Conservation (phyloP, 2,888 invertebrate species). For the Microchrysa polita region DNA sequence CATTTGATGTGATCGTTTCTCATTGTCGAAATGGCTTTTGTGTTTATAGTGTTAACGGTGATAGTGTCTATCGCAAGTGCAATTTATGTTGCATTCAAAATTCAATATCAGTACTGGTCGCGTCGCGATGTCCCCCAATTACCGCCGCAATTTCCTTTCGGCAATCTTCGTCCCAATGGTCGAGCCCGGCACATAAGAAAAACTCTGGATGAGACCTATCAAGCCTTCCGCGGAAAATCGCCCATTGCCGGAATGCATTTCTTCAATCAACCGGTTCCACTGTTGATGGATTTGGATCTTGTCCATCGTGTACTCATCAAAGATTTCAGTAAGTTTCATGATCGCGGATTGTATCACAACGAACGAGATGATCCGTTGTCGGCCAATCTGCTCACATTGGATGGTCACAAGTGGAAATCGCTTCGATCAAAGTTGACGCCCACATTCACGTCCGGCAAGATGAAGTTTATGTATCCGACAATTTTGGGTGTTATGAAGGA, state of each 20-base stretch:
- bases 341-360: constrained; percentile 60
- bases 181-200: constrained; percentile 50
- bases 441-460: constrained; percentile 64
- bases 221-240: constrained; percentile 55
- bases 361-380: constrained; percentile 61
- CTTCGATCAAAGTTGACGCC: constrained; percentile 65
- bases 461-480: constrained; percentile 60
- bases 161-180: constrained; percentile 44
- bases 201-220: constrained; percentile 55
- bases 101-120: constrained; percentile 26
- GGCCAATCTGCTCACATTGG: constrained; percentile 60
- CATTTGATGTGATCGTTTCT: too few species aligned
- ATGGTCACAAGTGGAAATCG: constrained; percentile 65
- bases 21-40: not conserved
- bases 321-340: constrained; percentile 62
- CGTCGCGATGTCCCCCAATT: constrained; percentile 44
- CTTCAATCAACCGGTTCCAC: constrained; percentile 53
- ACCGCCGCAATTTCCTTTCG: constrained; percentile 54
- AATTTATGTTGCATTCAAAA: constrained; percentile 42
- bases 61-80: constrained; percentile 21
- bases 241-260: constrained; percentile 58
- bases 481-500: constrained; percentile 51
- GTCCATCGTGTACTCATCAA: constrained; percentile 59
- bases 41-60: not conserved
- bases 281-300: constrained; percentile 55